These are phyloP conservation scores for Watsonalla binaria DNA, from an alignment of 2,888 invertebrate genomes.

Conservation along the genomic window DNA sequence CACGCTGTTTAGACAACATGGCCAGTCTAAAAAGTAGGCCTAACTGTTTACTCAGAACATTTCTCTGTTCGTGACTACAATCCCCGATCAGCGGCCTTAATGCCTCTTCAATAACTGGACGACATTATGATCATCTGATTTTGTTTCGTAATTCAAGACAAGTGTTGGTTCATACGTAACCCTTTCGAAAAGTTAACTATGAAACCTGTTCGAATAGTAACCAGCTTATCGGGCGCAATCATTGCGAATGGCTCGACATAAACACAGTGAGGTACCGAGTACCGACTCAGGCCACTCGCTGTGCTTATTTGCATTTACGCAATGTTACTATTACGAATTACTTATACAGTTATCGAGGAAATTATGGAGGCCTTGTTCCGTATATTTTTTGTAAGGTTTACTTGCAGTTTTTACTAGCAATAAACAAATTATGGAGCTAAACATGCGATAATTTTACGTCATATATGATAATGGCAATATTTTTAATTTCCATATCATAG, in stretches of 20 bases:
- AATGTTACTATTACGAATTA: conserved; percentile 2
- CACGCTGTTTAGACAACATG: conserved; percentile 41
- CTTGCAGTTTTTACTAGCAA: neutral
- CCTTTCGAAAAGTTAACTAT: conserved; percentile 46
- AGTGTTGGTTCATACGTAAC: conserved; percentile 27
- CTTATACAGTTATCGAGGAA: neutral
- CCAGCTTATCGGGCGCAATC: conserved; percentile 45
- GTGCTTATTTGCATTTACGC: conserved; percentile 21
- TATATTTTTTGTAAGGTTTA: neutral
- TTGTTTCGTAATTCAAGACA: conserved; percentile 11
- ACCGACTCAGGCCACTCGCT: neutral
- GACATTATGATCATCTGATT: conserved; percentile 4
- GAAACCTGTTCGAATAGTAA: conserved; percentile 48
- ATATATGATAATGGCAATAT: neutral
- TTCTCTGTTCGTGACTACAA: conserved; percentile 48
- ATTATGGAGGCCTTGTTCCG: neutral
- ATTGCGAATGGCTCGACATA: conserved; percentile 20
- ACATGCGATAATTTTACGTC: neutral
- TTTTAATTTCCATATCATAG: neutral
- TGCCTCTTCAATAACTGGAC: conserved; percentile 22
- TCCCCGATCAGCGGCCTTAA: conserved; percentile 50
- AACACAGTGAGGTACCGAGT: conserved; percentile 2
- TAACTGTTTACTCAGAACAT: conserved; percentile 55
- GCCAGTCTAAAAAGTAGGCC: conserved; percentile 57
- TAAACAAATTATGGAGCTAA: neutral